Base-by-base conservation (phyloP, 2,797 vertebrate species). In the Phrynocephalus forsythii region DNA sequence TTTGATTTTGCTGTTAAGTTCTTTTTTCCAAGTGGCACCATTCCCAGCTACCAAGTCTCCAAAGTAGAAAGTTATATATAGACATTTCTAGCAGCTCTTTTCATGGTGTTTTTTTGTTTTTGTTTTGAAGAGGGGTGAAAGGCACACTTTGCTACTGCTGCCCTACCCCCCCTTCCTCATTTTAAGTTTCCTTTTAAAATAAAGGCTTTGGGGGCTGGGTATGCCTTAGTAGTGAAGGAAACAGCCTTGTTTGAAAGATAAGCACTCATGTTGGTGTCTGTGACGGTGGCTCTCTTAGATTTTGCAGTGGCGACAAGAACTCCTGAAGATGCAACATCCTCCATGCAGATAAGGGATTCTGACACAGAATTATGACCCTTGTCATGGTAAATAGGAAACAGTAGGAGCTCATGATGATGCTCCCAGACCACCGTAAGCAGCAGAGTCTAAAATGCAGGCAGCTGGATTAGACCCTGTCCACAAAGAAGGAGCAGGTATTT, bases 51-150 rank as follows among this genome's bases (percentile, higher is more conserved):
- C 50, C 44, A 48, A 24, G 20, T 85, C 77, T 88, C 78, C 0
- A 60, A 81, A 83, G 83, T 78, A 52, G 68, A 88, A 78, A 81
- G 56, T 63, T 85, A 88, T 88, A 75, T 85, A 63, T 88, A 88
- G 87, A 50, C 24, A 10, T 68, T 76, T 76, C 75, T 68, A 88
- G 68, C 80, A 89, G 88, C 81, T 67, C 24, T 73, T 83, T 83
- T 83, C 3, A 44, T 56, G 30, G 30, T 78, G 79, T 73, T n/a
- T 77, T 24, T 20, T 56, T n/a, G 11, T 20, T 56, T 56, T 56
- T 56, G 9, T 28, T 18, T 10, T 60, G 9, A 22, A 16, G 56
- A 33, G 44, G 68, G 50, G 66, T 22, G 22, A 69, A 33, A 83
- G n/a, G 48, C n/a, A 8, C 75, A 60, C 50, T 60, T 83, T 38